A percentile compares a stretch with the other conserved stretches of the same genome.
Evolutionary conservation across 1,140 invertebrate genomes (phyloP).

Genomic region (Pseudomyrmex flavicornis): DNA sequence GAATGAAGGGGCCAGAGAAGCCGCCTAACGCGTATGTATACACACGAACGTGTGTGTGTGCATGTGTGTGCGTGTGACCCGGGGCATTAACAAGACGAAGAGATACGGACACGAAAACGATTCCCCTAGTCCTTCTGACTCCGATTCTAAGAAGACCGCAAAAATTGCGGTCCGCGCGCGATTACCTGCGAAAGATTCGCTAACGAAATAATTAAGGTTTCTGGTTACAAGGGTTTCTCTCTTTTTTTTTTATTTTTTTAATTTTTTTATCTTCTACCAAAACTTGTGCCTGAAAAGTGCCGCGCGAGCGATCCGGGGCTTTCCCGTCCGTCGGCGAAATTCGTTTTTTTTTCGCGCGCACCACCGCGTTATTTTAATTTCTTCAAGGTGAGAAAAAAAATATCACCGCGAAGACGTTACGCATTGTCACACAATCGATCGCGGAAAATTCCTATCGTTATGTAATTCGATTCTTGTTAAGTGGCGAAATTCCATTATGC

Average conservation of each 20-base stretch:
- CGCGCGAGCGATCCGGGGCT: background rate
- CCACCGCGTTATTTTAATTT: slow-evolving; percentile 3
- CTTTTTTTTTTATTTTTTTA: too few species aligned
- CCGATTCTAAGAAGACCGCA: slow-evolving; percentile 49
- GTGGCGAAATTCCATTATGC: slow-evolving; percentile 41
- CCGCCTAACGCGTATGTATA: background rate
- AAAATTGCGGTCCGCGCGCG: slow-evolving; percentile 22
- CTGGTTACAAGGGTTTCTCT: too few species aligned
- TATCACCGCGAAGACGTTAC: background rate
- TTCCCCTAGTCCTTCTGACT: background rate
- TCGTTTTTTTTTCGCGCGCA: background rate
- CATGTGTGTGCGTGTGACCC: slow-evolving; percentile 9
- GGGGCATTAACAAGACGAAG: slow-evolving; percentile 38
- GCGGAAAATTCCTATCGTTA: background rate
- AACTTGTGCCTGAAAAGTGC: background rate
- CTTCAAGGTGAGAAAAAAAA: background rate
- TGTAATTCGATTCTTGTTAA: slow-evolving; percentile 5
- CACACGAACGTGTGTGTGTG: slow-evolving; percentile 2
- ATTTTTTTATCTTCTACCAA: background rate
- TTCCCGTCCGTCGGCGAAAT: too few species aligned
- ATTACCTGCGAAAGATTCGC: background rate
- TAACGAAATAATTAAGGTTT: slow-evolving; percentile 17
- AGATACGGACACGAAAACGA: slow-evolving; percentile 47
- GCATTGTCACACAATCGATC: slow-evolving; percentile 15
- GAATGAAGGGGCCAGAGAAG: slow-evolving; percentile 11